phyloP scores from a whole-genome alignment of 2,113 vertebrate genomes.

The Proterorhinus semilunaris region DNA sequence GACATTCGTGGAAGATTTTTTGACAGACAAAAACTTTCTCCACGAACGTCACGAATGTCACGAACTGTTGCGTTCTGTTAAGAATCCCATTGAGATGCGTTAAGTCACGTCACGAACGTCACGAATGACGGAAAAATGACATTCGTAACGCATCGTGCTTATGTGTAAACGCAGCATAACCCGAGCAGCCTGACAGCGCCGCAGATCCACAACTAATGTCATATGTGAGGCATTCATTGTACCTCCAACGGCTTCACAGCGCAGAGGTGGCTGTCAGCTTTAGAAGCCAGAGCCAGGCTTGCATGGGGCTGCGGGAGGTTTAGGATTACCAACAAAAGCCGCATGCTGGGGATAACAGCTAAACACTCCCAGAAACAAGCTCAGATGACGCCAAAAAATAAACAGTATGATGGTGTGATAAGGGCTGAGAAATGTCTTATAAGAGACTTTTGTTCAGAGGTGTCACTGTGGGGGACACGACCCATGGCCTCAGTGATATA shows the following conservation, averaged over 20 bases:
- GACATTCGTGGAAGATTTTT: too few relatives aligned
- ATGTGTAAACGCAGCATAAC: too few relatives aligned
- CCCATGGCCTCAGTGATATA: background rate
- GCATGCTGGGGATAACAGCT: constrained; percentile 18
- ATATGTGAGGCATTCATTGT: constrained; percentile 30
- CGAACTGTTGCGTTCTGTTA: too few relatives aligned
- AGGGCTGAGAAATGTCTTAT: background rate
- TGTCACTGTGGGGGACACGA: background rate
- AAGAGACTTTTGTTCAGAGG: background rate
- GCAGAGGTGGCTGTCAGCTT: constrained; percentile 39
- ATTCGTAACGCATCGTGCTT: too few relatives aligned
- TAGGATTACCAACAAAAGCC: constrained; percentile 32
- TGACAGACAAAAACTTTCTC: too few relatives aligned
- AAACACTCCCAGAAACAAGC: background rate
- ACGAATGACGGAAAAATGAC: too few relatives aligned
- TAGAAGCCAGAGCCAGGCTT: constrained; percentile 18
- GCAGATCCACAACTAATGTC: constrained; percentile 17
- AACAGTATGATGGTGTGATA: constrained; percentile 7
- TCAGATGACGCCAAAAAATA: background rate
- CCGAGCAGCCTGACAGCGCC: constrained; percentile 20
- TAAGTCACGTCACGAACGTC: too few relatives aligned
- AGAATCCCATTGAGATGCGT: too few relatives aligned
- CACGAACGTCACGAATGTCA: too few relatives aligned
- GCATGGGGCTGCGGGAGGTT: constrained; percentile 9
- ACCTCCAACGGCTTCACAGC: constrained; percentile 23